phyloP scores from a whole-genome alignment of 2,113 vertebrate species.

The Serilophus lunatus region DNA sequence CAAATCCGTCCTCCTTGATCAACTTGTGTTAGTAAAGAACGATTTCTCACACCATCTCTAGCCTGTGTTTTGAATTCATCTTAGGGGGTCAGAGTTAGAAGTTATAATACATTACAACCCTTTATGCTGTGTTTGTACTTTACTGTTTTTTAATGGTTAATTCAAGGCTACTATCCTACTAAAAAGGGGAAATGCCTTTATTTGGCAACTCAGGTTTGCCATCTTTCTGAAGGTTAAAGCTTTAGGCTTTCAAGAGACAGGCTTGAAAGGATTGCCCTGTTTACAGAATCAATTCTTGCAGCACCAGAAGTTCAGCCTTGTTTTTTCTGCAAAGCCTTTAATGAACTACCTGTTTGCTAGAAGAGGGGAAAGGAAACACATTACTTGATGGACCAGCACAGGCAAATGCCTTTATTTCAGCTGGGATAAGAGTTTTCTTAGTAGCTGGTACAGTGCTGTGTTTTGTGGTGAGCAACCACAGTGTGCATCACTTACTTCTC shows the following conservation, averaged over 20 bases:
- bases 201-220: neutral
- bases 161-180: neutral
- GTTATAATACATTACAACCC: neutral
- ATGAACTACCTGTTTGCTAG: neutral
- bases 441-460: neutral
- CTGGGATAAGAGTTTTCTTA: neutral
- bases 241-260: neutral
- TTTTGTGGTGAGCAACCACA: neutral
- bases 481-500: neutral
- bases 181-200: neutral
- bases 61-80: neutral
- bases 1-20: neutral
- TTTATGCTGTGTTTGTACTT: neutral
- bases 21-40: neutral
- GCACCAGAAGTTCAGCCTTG: neutral
- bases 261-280: fast-evolving
- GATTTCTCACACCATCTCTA: neutral
- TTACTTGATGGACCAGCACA: neutral
- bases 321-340: neutral
- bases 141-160: neutral
- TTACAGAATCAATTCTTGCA: neutral
- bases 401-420: neutral
- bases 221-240: neutral
- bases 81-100: neutral
- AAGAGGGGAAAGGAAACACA: neutral